phyloP scores from a whole-genome alignment of 2,888 invertebrate species.

The Lepidocyrtoides sp. region DNA sequence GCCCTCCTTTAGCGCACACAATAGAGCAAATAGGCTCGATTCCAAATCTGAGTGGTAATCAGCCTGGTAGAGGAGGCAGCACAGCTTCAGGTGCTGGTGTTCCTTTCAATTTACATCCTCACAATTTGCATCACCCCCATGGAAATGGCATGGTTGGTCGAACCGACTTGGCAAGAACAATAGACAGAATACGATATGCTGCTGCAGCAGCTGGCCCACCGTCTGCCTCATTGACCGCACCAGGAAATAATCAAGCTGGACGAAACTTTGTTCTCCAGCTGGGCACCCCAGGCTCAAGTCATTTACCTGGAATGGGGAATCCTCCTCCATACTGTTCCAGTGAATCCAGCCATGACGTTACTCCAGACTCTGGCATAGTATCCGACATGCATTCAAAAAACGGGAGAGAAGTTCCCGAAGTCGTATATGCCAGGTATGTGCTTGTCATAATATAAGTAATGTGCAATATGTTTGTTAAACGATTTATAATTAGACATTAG shows the following conservation, averaged over 20 bases:
- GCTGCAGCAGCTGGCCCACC: constrained; percentile 84
- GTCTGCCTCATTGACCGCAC: constrained; percentile 82
- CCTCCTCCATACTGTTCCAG: constrained; percentile 85
- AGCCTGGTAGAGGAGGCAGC: constrained; percentile 80
- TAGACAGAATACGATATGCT: constrained; percentile 85
- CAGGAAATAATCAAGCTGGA: constrained; percentile 83
- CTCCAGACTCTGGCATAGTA: constrained; percentile 85
- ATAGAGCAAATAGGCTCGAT: constrained; percentile 85
- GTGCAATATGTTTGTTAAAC: background rate
- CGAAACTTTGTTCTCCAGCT: constrained; percentile 85
- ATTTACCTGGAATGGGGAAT: constrained; percentile 84
- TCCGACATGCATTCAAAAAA: constrained; percentile 85
- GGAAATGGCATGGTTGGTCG: constrained; percentile 82
- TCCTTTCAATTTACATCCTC: constrained; percentile 85
- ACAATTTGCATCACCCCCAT: constrained; percentile 83
- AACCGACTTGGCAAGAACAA: constrained; percentile 85
- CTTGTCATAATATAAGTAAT: constrained; percentile 9
- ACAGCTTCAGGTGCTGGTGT: constrained; percentile 76
- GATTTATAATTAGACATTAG: constrained; percentile 55
- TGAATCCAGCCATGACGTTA: constrained; percentile 85
- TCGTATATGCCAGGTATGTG: constrained; percentile 85
- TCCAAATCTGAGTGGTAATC: constrained; percentile 85
- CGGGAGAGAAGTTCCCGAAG: constrained; percentile 85
- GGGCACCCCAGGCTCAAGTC: constrained; percentile 82
- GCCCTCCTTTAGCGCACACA: constrained; percentile 85